Evolutionary conservation across 2,113 vertebrate genomes (phyloP).

Genomic region (Leptodactylus fuscus): DNA sequence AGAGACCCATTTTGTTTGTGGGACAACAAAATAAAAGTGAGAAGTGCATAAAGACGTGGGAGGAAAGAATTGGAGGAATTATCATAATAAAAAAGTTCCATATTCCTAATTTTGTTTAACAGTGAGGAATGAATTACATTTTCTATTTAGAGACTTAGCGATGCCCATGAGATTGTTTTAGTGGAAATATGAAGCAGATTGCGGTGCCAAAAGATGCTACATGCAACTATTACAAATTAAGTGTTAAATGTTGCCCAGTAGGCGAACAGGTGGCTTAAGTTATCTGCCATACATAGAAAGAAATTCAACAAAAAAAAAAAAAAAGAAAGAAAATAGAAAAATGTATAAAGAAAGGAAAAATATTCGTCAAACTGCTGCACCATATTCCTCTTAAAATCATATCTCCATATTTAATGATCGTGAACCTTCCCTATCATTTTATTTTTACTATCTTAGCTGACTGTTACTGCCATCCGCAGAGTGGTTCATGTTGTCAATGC

Average conservation of each 20-base stretch:
- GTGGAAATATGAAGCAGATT: constrained; percentile 50
- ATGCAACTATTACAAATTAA: constrained; percentile 42
- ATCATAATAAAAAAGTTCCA: background rate
- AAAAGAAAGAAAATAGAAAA: background rate
- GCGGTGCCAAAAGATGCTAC: constrained; percentile 27
- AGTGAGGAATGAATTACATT: background rate
- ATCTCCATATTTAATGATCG: background rate
- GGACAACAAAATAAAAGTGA: background rate
- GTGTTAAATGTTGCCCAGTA: constrained; percentile 42
- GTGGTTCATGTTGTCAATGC: background rate
- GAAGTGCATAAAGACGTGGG: background rate
- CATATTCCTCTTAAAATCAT: background rate
- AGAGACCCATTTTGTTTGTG: background rate
- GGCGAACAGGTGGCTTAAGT: constrained; percentile 18
- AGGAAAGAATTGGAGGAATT: background rate
- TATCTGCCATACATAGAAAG: constrained; percentile 6
- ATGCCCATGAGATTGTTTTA: constrained; percentile 8
- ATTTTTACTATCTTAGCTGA: background rate
- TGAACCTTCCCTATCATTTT: background rate
- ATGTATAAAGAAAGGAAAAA: background rate
- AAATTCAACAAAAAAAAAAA: background rate
- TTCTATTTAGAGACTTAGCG: constrained; percentile 9
- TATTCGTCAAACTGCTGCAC: background rate
- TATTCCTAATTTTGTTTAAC: background rate
- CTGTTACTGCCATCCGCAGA: background rate